These are phyloP conservation scores for Punctoribates punctum DNA, from an alignment of 2,888 invertebrate genomes.

Conservation along the genomic window DNA sequence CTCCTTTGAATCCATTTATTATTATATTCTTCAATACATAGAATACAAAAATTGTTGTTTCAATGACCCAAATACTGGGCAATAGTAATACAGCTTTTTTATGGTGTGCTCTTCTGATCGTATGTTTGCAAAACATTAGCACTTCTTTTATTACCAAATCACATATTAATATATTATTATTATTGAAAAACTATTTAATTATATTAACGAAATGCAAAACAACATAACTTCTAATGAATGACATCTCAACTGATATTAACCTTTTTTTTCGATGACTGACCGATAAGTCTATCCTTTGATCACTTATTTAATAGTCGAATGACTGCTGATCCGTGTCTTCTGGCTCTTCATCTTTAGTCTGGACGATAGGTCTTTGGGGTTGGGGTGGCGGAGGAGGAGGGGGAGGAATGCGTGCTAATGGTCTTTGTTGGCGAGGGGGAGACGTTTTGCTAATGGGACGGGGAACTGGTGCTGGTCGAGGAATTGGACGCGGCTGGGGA, in stretches of 20 bases:
- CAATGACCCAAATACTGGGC: constrained; percentile 24
- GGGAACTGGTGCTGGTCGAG: neutral
- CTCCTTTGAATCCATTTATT: constrained; percentile 10
- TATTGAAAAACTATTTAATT: too few species aligned
- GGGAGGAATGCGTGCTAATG: neutral
- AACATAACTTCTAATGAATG: too few species aligned
- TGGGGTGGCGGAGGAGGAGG: neutral
- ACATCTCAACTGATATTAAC: neutral
- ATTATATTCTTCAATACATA: neutral
- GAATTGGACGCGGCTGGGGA: constrained; percentile 5
- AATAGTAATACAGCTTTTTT: neutral
- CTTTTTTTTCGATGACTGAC: neutral
- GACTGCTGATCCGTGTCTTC: neutral
- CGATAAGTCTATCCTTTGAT: neutral
- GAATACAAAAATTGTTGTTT: neutral
- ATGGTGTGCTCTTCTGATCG: neutral
- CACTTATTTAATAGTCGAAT: neutral
- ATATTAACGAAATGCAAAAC: too few species aligned
- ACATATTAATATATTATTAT: too few species aligned
- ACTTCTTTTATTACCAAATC: neutral
- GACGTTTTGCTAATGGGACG: neutral
- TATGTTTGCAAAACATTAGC: neutral
- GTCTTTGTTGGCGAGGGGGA: neutral
- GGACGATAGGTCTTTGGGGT: constrained; percentile 19
- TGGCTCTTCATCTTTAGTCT: constrained; percentile 20